Base-by-base conservation (phyloP, 2,797 vertebrate species). In the Okamejei kenojei region DNA sequence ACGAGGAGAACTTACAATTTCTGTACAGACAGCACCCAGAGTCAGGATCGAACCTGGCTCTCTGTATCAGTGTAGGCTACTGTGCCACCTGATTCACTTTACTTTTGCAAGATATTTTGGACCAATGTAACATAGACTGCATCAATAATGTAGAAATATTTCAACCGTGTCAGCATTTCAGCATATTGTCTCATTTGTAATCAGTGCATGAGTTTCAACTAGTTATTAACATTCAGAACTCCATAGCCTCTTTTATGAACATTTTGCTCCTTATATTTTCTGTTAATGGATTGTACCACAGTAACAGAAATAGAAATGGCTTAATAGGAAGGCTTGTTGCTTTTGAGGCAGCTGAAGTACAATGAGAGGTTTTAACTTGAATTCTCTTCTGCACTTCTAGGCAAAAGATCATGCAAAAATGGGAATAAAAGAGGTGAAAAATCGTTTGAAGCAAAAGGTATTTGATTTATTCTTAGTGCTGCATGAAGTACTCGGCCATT, bases 401-500 rank as follows among this genome's bases (percentile, higher is more conserved):
- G 99, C 99, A 94, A 99, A 99, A 97, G 98, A 99, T 95, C 99
- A 99, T 94, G 99, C 98, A 93, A 99, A 97, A 95, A 99, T 99
- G 98, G 98, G 99, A 93, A 98, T 99, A 96, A 99, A 98, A 95
- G 98, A 99, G 95, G 98, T 99, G 94, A 99, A 98, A 97, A 99
- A 98, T 95, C 97, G 98, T 94, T 97, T 99, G 94, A 99, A 99
- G 96, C 98, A 99, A 96, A 99, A 98, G 97, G 99, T 99, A 97
- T 95, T 96, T 96, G 95, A 95, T 95, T 95, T 96, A 96, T 95
- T 96, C 26, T 96, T 96, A 95, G 94, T 94, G 77, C 65, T 17
- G 93, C 95, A 95, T 96, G 95, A 95, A 96, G 95, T 95, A 95
- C 95, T 93, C 95, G 94, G 94, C 95, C 95, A 94, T 94, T 95